Evolutionary conservation across 2,113 vertebrate genomes (phyloP).

Genomic region (Machaerirhynchus nigripectus): DNA sequence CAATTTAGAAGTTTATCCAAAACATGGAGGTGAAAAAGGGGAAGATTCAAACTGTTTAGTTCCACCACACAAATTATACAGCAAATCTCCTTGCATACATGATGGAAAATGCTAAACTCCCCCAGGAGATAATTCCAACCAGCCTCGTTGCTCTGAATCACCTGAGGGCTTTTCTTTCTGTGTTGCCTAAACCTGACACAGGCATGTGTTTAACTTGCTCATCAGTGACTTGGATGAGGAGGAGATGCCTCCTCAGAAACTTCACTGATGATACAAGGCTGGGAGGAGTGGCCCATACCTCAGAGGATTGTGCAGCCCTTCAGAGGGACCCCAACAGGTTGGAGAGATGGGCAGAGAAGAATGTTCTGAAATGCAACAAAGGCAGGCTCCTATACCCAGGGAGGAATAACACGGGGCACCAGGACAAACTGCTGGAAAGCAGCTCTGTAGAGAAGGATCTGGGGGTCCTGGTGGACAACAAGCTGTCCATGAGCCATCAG

Average conservation of each 20-base stretch:
- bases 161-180: background rate
- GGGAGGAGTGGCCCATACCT: background rate
- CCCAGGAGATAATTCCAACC: background rate
- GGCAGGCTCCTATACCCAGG: fast-evolving
- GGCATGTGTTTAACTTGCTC: background rate
- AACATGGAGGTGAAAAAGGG: background rate
- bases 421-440: background rate
- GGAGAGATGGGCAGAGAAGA: background rate
- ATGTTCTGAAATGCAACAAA: background rate
- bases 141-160: background rate
- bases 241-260: background rate
- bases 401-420: background rate
- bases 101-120: background rate
- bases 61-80: background rate
- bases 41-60: background rate
- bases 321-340: background rate
- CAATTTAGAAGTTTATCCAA: background rate
- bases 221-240: background rate
- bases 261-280: background rate
- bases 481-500: background rate
- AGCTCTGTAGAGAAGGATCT: background rate
- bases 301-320: background rate
- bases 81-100: background rate
- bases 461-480: background rate
- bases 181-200: background rate